Evolutionary conservation across 2,888 invertebrate genomes (phyloP).

Genomic region (Hemithea aestivaria): DNA sequence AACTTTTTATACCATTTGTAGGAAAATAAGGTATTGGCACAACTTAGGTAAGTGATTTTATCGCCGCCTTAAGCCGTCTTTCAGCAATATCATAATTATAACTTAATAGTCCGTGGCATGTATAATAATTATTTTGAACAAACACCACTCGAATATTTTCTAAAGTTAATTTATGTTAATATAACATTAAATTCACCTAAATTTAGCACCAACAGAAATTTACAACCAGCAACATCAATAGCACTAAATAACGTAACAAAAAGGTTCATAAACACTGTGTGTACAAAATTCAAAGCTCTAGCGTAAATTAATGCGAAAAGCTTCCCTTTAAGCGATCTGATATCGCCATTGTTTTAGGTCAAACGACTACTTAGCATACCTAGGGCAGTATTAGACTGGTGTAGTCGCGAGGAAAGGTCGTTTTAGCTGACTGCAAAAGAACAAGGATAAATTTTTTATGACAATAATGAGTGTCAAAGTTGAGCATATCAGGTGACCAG

Average conservation of each 20-base stretch:
- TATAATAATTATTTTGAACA: too few relatives aligned
- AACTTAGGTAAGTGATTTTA: too few relatives aligned
- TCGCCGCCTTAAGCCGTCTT: too few relatives aligned
- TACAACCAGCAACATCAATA: conserved; percentile 7
- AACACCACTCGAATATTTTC: neutral
- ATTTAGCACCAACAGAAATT: conserved; percentile 10
- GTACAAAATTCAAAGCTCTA: conserved; percentile 35
- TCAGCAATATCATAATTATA: too few relatives aligned
- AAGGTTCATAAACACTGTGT: conserved; percentile 31
- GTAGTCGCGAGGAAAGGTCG: conserved; percentile 6
- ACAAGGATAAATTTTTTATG: neutral
- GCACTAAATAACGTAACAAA: conserved; percentile 21
- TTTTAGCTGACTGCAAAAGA: neutral
- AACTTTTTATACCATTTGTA: too few relatives aligned
- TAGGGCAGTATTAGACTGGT: conserved; percentile 21
- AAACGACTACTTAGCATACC: conserved; percentile 41
- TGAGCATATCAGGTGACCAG: too few relatives aligned
- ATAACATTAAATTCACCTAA: conserved; percentile 10
- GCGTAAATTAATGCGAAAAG: conserved; percentile 48
- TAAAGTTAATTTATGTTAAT: conserved; percentile 10
- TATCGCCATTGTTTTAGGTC: conserved; percentile 46
- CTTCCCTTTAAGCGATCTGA: conserved; percentile 43
- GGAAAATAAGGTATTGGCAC: too few relatives aligned
- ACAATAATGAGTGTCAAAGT: neutral
- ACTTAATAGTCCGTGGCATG: too few relatives aligned